Base-by-base conservation (phyloP, 1,140 invertebrate species). In the Tenebrio molitor region DNA sequence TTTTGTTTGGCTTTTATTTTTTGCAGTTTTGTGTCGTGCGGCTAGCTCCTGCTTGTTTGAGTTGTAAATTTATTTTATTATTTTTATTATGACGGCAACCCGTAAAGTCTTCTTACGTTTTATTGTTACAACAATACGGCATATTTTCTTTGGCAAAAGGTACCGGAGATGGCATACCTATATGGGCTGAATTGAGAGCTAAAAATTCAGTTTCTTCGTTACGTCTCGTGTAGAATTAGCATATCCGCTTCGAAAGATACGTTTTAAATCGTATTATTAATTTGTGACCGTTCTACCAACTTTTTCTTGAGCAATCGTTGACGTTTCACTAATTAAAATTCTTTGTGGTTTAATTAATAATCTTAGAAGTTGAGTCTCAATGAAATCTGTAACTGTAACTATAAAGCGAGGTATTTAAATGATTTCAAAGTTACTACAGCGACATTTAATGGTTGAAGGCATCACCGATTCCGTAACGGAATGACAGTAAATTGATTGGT, bases 1-100 rank as follows among this genome's bases (percentile, higher is more conserved):
- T 66, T 66, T 42, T 70, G 69, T 70, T 62, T 17, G 33, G 46
- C 19, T 69, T 69, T 69, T 70, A 62, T 70, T 62, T 70, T 70
- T 50, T 15, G 39, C 42, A 50, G 66, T 29, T 50, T 67, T 68
- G 33, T 50, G 66, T 42, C 42, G 23, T 58, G 46, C 66, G 42
- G 23, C 25, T 68, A 68, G 46, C 42, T 68, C 42, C 66, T 29
- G 42, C 66, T 68, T 50, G 66, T 68, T 68, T 68, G 50, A 58
- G 50, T 58, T 58, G 50, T 58, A 58, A 58, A 58, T 58, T 58
- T 58, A 58, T 58, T 58, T 58, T 58, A 29, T 50, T 58, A 58
- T 58, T 58, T 58, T 58, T 58, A 33, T 58, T 58, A 29, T 29
- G 50, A 58, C n/a, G 50, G 21, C 50, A 58, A 23, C 17, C 44